phyloP scores from a whole-genome alignment of 2,113 vertebrate genomes.

The Amphiprion percula region DNA sequence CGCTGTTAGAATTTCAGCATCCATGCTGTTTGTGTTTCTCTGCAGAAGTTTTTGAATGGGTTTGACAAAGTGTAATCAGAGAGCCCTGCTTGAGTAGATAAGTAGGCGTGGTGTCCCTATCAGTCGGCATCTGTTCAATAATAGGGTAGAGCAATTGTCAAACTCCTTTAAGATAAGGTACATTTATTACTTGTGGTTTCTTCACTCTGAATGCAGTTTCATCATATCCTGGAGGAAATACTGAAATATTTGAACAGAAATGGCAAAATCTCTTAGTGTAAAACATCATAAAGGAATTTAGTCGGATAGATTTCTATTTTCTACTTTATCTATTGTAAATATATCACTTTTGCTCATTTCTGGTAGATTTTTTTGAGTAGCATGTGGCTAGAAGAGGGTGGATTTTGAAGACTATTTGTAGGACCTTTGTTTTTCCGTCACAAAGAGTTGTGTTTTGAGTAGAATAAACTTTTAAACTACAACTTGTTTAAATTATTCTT shows the following conservation, averaged over 20 bases:
- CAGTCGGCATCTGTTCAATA: slow-evolving; percentile 47
- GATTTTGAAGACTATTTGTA: no score
- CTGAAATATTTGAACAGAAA: background rate
- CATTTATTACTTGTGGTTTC: slow-evolving; percentile 4
- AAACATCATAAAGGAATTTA: no score
- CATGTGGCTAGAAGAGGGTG: no score
- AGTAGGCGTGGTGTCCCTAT: slow-evolving; percentile 69
- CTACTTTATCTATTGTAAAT: no score
- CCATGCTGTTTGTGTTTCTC: background rate
- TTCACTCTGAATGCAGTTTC: background rate
- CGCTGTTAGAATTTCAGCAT: slow-evolving; percentile 1
- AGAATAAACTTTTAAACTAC: no score
- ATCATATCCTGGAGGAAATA: background rate
- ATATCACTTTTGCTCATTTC: no score
- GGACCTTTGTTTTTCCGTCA: no score
- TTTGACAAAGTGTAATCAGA: slow-evolving; percentile 16
- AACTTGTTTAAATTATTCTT: no score
- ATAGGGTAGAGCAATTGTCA: background rate
- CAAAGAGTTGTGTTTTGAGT: no score
- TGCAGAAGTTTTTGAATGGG: slow-evolving; percentile 50
- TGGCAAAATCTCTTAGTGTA: no score
- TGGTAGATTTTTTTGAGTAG: no score
- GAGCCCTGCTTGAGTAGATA: slow-evolving; percentile 53
- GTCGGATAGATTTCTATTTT: no score
- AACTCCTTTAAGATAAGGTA: background rate